Conservation (phyloP, 2,797 vertebrate genomes). For the Poliocrania exsul region DNA sequence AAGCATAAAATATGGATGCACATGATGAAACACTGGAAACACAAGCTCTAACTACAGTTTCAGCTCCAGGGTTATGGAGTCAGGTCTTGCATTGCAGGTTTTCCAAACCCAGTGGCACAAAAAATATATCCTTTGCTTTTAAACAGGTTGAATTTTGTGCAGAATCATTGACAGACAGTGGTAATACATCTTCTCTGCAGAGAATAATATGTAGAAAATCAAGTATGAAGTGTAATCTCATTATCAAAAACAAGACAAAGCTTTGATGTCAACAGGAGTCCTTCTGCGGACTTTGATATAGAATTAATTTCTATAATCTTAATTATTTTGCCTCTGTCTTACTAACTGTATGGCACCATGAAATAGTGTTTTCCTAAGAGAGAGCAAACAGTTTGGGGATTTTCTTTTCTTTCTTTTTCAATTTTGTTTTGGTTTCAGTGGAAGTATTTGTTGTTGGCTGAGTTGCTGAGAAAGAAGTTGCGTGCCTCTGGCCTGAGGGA, state of each 20-base stretch:
- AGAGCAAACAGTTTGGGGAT: background rate
- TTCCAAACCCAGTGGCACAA: background rate
- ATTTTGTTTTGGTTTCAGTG: background rate
- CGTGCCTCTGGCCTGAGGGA: background rate
- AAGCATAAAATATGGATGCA: background rate
- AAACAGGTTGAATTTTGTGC: background rate
- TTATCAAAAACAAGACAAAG: slow-evolving; percentile 42
- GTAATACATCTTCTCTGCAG: background rate
- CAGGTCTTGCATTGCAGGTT: background rate
- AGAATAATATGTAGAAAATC: background rate
- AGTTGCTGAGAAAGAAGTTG: background rate
- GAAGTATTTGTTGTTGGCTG: background rate
- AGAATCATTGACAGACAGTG: background rate
- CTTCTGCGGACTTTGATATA: slow-evolving; percentile 7
- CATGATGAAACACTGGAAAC: background rate
- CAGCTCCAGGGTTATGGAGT: background rate
- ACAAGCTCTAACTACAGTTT: background rate
- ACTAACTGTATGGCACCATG: background rate
- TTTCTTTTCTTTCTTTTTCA: background rate
- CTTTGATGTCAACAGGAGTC: slow-evolving; percentile 29
- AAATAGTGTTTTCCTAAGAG: slow-evolving; percentile 1
- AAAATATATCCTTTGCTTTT: background rate
- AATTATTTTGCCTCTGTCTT: slow-evolving; percentile 34
- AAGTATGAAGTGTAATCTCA: slow-evolving; percentile 24
- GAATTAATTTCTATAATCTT: slow-evolving; percentile 51